phyloP scores from a whole-genome alignment of 2,113 vertebrate genomes.

The Thalassarche chlororhynchos region DNA sequence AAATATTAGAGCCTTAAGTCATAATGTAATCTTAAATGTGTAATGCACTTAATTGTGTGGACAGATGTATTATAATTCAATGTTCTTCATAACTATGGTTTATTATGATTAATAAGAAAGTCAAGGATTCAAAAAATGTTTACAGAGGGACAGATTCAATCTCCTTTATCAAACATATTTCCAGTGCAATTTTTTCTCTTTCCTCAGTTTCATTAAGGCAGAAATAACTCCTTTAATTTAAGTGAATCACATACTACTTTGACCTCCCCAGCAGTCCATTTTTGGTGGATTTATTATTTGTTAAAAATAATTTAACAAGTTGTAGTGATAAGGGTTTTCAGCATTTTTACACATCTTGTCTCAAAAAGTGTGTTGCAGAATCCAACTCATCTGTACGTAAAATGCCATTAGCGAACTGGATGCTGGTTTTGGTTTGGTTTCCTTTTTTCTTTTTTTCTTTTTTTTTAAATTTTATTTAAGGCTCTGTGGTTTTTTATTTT shows the following conservation, averaged over 20 bases:
- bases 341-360: background rate
- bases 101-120: background rate
- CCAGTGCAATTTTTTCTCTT: background rate
- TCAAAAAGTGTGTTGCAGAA: background rate
- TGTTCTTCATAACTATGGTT: background rate
- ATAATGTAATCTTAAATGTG: background rate
- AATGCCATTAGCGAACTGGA: background rate
- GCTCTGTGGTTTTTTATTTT: fast-evolving
- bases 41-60: background rate
- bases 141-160: background rate
- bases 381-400: background rate
- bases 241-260: background rate
- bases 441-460: background rate
- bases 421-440: background rate
- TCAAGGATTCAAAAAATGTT: background rate
- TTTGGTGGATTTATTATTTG: background rate
- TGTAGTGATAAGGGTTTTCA: background rate
- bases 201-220: background rate
- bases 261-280: background rate
- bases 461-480: background rate
- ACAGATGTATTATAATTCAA: background rate
- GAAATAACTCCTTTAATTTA: background rate
- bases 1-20: background rate
- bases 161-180: background rate
- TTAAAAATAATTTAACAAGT: background rate